These are phyloP conservation scores for Cheilosia vulpina DNA, from an alignment of 2,888 invertebrate genomes.

Conservation along the genomic window DNA sequence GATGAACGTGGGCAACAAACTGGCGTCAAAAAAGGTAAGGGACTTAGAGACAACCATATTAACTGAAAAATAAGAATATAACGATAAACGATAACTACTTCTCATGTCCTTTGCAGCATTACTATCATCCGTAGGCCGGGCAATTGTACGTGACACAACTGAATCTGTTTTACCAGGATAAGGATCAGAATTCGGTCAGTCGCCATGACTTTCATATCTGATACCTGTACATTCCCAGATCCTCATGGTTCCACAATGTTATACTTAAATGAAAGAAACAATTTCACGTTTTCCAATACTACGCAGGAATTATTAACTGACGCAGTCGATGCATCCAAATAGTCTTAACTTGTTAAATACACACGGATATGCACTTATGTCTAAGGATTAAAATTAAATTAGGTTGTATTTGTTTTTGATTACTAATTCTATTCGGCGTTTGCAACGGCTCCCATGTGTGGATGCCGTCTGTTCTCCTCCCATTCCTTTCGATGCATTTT, in stretches of 20 bases:
- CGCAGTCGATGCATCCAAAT: slow-evolving; percentile 28
- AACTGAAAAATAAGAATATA: too few species aligned
- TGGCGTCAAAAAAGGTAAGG: too few species aligned
- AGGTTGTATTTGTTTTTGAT: slow-evolving; percentile 22
- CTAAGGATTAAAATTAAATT: slow-evolving; percentile 43
- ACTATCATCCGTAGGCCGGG: too few species aligned
- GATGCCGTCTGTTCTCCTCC: slow-evolving; percentile 77
- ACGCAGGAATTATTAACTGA: slow-evolving; percentile 29
- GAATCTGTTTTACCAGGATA: too few species aligned
- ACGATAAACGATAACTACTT: too few species aligned
- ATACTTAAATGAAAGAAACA: slow-evolving; percentile 1
- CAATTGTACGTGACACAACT: too few species aligned
- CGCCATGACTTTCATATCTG: too few species aligned
- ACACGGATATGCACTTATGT: slow-evolving; percentile 8
- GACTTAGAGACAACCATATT: too few species aligned
- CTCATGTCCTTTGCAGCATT: too few species aligned
- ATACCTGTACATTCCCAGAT: too few species aligned
- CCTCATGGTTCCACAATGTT: neutral
- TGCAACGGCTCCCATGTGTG: slow-evolving; percentile 57
- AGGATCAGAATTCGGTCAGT: too few species aligned
- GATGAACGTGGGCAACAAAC: too few species aligned
- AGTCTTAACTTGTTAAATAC: slow-evolving; percentile 13
- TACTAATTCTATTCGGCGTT: slow-evolving; percentile 36
- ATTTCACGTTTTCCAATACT: slow-evolving; percentile 17
- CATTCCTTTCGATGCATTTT: slow-evolving; percentile 81